Percentiles rank a stretch among this genome's conserved stretches.
These are phyloP conservation scores for Podocnemis expansa DNA, from an alignment of 2,113 vertebrate species.

Conservation along the genomic window DNA sequence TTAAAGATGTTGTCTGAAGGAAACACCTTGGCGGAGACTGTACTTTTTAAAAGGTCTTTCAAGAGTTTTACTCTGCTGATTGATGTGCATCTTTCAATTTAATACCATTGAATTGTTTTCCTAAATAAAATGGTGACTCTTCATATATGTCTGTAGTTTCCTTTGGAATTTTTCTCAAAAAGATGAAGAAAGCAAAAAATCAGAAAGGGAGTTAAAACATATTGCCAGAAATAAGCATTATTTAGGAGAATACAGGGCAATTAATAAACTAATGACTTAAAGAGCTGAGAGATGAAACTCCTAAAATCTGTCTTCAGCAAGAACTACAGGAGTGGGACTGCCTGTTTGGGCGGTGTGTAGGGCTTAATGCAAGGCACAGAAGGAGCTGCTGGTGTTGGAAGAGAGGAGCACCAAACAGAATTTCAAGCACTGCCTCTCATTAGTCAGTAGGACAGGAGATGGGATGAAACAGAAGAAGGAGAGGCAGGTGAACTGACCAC, in stretches of 20 bases:
- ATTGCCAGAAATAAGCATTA: not conserved
- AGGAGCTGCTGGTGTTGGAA: not conserved
- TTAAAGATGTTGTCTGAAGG: not conserved
- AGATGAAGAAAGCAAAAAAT: not conserved
- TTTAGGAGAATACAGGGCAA: not conserved
- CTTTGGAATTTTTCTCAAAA: not conserved
- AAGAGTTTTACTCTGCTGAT: not conserved
- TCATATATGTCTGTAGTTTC: not conserved
- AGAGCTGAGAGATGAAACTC: not conserved
- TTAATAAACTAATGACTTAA: not conserved
- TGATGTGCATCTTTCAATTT: not conserved
- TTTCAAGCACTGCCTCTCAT: not conserved
- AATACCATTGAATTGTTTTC: not conserved
- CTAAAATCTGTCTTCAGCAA: not conserved
- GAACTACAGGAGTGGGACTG: accelerated
- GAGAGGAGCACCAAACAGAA: not conserved
- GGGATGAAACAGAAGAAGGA: not conserved
- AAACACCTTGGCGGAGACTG: not conserved
- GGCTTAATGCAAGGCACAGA: not conserved
- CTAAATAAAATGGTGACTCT: not conserved
- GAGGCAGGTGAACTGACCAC: not conserved
- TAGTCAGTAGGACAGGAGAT: accelerated
- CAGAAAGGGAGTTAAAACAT: not conserved
- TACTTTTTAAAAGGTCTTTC: not conserved
- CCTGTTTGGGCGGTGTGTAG: not conserved